Percentiles rank a stretch among this genome's conserved stretches.
phyloP scores from a whole-genome alignment of 2,888 invertebrate genomes.

The Eledona agricola region DNA sequence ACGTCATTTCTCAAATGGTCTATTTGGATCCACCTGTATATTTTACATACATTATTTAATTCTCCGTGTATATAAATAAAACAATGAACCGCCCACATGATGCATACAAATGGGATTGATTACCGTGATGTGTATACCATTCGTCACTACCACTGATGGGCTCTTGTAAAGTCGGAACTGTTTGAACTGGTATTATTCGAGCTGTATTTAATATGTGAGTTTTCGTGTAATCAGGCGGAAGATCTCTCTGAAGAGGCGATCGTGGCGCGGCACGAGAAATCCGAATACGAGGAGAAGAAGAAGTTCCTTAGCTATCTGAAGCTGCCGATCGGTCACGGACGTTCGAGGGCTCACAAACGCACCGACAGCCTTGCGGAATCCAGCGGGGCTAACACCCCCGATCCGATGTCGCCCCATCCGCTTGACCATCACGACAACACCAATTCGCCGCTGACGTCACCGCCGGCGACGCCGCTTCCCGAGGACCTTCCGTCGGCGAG shows the following conservation, averaged over 20 bases:
- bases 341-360: slow-evolving; percentile 70
- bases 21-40: background rate
- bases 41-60: background rate
- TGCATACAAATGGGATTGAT: slow-evolving; percentile 34
- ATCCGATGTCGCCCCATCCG: slow-evolving; percentile 69
- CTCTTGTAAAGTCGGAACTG: background rate
- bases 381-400: slow-evolving; percentile 79
- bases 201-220: background rate
- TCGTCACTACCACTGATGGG: slow-evolving; percentile 45
- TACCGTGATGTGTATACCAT: slow-evolving; percentile 28
- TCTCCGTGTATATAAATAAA: background rate
- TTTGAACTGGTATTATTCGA: slow-evolving; percentile 1
- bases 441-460: slow-evolving; percentile 63
- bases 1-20: background rate
- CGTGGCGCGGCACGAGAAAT: slow-evolving; percentile 76
- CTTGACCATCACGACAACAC: slow-evolving; percentile 61
- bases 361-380: slow-evolving; percentile 75
- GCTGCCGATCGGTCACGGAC: slow-evolving; percentile 58
- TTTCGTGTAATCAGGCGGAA: slow-evolving; percentile 66
- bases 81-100: too few relatives aligned
- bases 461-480: slow-evolving; percentile 65
- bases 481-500: slow-evolving; percentile 52
- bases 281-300: slow-evolving; percentile 82
- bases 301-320: slow-evolving; percentile 72
- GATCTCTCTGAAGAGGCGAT: slow-evolving; percentile 82